Evolutionary conservation across 2,113 vertebrate genomes (phyloP), one percentile per base, ranked within the genome.

Genomic region (Bubalus kerabau): DNA sequence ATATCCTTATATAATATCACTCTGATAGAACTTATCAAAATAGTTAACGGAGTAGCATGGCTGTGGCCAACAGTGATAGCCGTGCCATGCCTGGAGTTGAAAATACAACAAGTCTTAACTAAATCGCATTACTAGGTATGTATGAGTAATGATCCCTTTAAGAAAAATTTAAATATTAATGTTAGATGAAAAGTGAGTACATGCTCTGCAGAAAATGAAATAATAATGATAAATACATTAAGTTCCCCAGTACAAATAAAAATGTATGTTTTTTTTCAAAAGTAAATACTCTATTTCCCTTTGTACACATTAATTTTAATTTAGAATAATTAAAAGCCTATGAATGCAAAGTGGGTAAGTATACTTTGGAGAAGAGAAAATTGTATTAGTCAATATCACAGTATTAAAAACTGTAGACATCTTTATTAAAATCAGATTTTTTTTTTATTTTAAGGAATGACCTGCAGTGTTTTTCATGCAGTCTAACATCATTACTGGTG

Each of bases 281-380:
- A 81, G 11, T 15, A 50, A 23, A 15, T 2, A 76, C 2, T 59
- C 0, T 40, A 17, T 26, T 80, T 60, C 28, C 2, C 15, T 56
- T 46, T 74, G 1, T 57, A 90, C 9, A 62, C 1, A 86, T 78
- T 89, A 86, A 4, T 86, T 94, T 64, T 62, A 86, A 95, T 24
- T 62, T 74, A 88, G 32, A 87, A n/a, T 90, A 92, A 91, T 67
- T 87, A 60, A 91, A 84, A 32, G 12, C 43, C 2, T 95, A 23
- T 48, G 30, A 85, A 62, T 76, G 1, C 9, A 15, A 74, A 64
- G 24, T 50, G 59, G 23, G 56, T 71, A 90, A 84, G 7, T 50
- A 14, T 3, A 74, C 1, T 14, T 87, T 76, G 24, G 32, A 95
- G n/a, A 93, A 6, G 43, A 95, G 2, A 32, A 6, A 67, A 30